Evolutionary conservation across 2,797 vertebrate species (phyloP).

Genomic region (Gobionotothen gibberifrons): DNA sequence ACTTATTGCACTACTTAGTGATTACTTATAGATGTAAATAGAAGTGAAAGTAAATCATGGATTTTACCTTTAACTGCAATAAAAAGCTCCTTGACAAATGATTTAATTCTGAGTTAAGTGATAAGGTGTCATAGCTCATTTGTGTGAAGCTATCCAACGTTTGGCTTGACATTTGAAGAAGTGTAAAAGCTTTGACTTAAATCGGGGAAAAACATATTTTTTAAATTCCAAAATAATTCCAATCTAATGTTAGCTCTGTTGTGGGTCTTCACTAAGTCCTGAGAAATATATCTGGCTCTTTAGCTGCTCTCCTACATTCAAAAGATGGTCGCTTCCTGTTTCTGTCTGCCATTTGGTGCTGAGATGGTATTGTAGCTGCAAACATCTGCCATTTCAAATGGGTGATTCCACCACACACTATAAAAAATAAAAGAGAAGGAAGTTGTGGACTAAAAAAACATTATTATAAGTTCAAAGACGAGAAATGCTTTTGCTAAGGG

Average conservation of each 20-base stretch:
- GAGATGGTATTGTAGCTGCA: background rate
- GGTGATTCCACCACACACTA: background rate
- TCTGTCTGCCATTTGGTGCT: background rate
- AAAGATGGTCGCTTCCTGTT: background rate
- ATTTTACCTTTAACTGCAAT: constrained; percentile 15
- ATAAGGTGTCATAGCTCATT: background rate
- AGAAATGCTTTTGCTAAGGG: background rate
- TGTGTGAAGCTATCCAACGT: too few species aligned
- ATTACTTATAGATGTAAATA: constrained; percentile 1
- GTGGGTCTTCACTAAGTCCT: background rate
- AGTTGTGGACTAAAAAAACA: too few species aligned
- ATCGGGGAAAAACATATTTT: too few species aligned
- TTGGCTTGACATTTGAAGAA: too few species aligned
- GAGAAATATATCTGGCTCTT: background rate
- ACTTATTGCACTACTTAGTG: constrained; percentile 10
- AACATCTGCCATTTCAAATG: background rate
- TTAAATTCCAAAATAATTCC: too few species aligned
- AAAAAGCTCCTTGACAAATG: background rate
- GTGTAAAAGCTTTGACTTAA: too few species aligned
- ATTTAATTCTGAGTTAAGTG: background rate
- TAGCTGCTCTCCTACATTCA: background rate
- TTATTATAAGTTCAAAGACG: too few species aligned
- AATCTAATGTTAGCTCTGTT: background rate
- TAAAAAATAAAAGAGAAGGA: too few species aligned
- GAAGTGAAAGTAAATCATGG: background rate